A percentile compares a stretch with the other conserved stretches of the same genome.
phyloP scores from a whole-genome alignment of 2,113 vertebrate species.

The Oreocharis arfaki region DNA sequence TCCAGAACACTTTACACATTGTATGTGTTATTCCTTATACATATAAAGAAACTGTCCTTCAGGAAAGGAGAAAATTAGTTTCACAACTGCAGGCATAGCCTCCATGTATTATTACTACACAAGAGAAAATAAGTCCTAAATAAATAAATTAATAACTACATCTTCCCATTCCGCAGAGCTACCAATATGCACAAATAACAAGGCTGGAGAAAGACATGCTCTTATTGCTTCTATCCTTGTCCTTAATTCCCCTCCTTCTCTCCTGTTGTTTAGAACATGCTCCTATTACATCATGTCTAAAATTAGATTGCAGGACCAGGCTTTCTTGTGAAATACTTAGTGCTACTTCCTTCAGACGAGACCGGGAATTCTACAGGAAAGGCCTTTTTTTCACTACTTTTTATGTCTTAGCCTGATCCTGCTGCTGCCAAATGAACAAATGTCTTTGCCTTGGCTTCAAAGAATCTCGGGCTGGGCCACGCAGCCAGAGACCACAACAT shows the following conservation, averaged over 20 bases:
- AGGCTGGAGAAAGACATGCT: not conserved
- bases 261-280: not conserved
- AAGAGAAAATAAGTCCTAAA: not conserved
- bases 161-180: not conserved
- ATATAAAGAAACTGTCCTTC: not conserved
- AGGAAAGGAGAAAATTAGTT: not conserved
- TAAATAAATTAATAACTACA: not conserved
- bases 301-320: slow-evolving; percentile 39
- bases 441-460: slow-evolving; percentile 11
- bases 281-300: slow-evolving; percentile 46
- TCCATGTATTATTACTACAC: not conserved
- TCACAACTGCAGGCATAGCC: not conserved
- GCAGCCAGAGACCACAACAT: not conserved
- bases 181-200: not conserved
- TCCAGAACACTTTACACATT: not conserved
- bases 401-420: not conserved
- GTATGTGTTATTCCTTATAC: not conserved
- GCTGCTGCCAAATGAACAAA: not conserved
- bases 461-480: not conserved
- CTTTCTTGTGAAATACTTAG: slow-evolving; percentile 42
- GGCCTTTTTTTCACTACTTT: not conserved
- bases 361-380: slow-evolving; percentile 26
- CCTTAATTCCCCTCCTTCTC: slow-evolving; percentile 19
- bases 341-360: not conserved
- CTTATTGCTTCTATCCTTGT: not conserved